Percentiles rank a stretch among this genome's conserved stretches.
phyloP scores from a whole-genome alignment of 2,113 vertebrate species.

The Austrofundulus limnaeus region DNA sequence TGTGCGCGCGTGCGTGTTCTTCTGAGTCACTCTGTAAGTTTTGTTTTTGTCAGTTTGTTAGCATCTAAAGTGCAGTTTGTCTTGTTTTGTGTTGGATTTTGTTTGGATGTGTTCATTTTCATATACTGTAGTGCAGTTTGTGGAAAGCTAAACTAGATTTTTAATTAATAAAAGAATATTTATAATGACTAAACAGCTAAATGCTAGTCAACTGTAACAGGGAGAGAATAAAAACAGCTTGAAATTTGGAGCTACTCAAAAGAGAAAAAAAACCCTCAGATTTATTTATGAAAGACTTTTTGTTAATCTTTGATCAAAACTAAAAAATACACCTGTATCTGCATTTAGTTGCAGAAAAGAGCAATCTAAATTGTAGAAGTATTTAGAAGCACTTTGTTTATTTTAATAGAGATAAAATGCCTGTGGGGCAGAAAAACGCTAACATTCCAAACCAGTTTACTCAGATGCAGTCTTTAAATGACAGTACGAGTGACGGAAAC shows the following conservation, averaged over 20 bases:
- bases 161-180: slow-evolving; percentile 7
- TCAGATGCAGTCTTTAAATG: slow-evolving; percentile 26
- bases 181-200: neutral
- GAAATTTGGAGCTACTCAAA: slow-evolving; percentile 28
- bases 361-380: slow-evolving; percentile 36
- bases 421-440: slow-evolving; percentile 26
- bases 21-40: slow-evolving; percentile 55
- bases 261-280: slow-evolving; percentile 22
- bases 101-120: slow-evolving; percentile 20
- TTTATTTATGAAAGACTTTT: slow-evolving; percentile 14
- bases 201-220: neutral
- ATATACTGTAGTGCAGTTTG: slow-evolving; percentile 2
- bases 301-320: slow-evolving; percentile 64
- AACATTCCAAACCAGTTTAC: slow-evolving; percentile 39
- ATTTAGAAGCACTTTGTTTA: slow-evolving; percentile 40
- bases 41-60: slow-evolving; percentile 33
- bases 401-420: slow-evolving; percentile 54
- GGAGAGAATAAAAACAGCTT: slow-evolving; percentile 18
- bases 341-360: slow-evolving; percentile 50
- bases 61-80: slow-evolving; percentile 29
- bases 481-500: slow-evolving; percentile 14
- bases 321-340: slow-evolving; percentile 48
- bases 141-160: slow-evolving; percentile 8
- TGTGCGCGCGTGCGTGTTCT: slow-evolving; percentile 14
- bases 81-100: slow-evolving; percentile 20